Evolutionary conservation across 2,888 invertebrate species (phyloP), one percentile per base, ranked within the genome.

Genomic region (Desoria tigrina): DNA sequence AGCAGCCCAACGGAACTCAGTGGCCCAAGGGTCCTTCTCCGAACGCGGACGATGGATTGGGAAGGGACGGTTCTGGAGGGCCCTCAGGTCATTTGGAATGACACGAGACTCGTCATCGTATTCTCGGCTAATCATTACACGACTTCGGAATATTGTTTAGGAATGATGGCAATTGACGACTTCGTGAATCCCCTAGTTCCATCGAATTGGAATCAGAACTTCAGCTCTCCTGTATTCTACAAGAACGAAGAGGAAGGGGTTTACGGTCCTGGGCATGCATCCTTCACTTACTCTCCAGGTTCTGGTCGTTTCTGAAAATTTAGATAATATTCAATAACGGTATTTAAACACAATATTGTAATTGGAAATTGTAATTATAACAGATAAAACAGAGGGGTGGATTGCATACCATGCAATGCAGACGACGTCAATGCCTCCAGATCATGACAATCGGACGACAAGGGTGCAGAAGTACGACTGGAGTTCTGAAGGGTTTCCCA

Each of bases 121-220:
- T 68, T 68, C 26, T 68, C 67, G 11, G 67, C 67, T 1, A 64
- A 63, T 45, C 57, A 60, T 18, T 64, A 61, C 61, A 55, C 57
- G 42, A 60, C 63, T 18, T 32, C 60, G 1, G 71, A 66, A 28
- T 74, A 74, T 32, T 68, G 68, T 45, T 21, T 74, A 23, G 74
- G 72, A 23, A 63, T 74, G 61, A 74, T 74, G 57, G 69, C 69
- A 11, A 68, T 74, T 14, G 71, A 74, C 32, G 65, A 63, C 18
- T 24, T 58, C 7, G 58, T 57, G 50, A 66, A 67, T 39, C 67
- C 67, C 24, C 32, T 67, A 18, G 37, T 54, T 14, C 54, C 54
- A 6, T 9, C 27, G 3, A 54, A 54, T 32, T 64, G 67, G 67
- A 39, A 28, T 14, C 60, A 68, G 49, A 49, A 42, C 24, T 56